These are phyloP conservation scores for Napeogenes sylphis DNA, from an alignment of 2,888 invertebrate genomes.

Conservation along the genomic window DNA sequence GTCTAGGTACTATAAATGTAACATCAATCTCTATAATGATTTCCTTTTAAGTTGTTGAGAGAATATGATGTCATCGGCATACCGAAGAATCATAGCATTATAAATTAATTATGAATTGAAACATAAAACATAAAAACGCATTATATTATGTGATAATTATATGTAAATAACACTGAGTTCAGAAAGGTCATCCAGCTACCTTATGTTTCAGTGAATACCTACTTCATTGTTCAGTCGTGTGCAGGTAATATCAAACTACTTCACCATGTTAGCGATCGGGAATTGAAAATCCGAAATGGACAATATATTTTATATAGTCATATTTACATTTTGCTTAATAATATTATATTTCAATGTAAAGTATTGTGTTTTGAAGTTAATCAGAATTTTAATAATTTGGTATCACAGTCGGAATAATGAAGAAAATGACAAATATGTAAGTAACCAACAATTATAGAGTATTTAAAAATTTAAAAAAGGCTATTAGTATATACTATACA, in stretches of 20 bases:
- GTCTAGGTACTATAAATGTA: too few relatives aligned
- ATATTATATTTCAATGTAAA: neutral
- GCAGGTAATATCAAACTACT: neutral
- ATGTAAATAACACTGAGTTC: neutral
- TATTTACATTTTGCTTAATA: neutral
- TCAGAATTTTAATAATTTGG: neutral
- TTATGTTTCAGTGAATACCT: conserved; percentile 2
- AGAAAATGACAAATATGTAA: neutral
- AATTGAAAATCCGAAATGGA: neutral
- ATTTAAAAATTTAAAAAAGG: too few relatives aligned
- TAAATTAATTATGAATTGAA: neutral
- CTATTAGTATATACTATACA: too few relatives aligned
- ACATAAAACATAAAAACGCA: neutral
- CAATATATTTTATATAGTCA: neutral
- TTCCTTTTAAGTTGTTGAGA: neutral
- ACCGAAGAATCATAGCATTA: neutral
- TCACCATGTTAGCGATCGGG: neutral
- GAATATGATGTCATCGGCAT: neutral
- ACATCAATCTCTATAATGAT: too few relatives aligned
- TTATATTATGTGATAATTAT: neutral
- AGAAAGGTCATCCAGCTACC: neutral
- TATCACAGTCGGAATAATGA: neutral
- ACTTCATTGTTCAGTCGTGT: conserved; percentile 6
- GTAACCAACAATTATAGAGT: neutral
- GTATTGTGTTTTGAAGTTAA: neutral